These are phyloP conservation scores for Microtus oregoni DNA, from an alignment of 2,113 vertebrate genomes.

Conservation along the genomic window DNA sequence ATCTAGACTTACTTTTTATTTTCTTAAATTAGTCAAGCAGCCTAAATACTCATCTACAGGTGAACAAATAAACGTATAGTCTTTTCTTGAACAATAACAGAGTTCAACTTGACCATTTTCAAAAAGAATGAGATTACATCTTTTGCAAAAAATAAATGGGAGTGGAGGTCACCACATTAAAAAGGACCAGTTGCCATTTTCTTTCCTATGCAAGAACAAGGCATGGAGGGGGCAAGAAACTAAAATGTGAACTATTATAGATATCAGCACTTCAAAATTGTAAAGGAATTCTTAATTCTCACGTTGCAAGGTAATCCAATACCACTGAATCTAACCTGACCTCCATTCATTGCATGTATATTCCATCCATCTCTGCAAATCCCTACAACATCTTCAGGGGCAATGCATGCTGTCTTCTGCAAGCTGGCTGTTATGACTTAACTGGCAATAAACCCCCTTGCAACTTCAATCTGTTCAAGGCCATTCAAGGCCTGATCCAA, in stretches of 20 bases:
- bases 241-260: not conserved
- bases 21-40: not conserved
- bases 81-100: not conserved
- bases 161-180: not conserved
- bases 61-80: not conserved
- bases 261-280: not conserved
- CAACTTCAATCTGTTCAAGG: not conserved
- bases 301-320: not conserved
- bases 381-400: not conserved
- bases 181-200: not conserved
- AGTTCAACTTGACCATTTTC: not conserved
- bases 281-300: not conserved
- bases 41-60: not conserved
- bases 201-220: not conserved
- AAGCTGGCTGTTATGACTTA: constrained; percentile 12
- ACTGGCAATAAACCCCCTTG: not conserved
- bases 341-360: not conserved
- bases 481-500: not conserved
- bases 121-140: not conserved
- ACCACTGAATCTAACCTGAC: not conserved
- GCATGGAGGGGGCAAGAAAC: not conserved
- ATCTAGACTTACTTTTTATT: not conserved
- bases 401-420: not conserved
- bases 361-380: not conserved
- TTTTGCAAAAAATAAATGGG: not conserved